Evolutionary conservation across 2,113 vertebrate species (phyloP), one percentile per base, ranked within the genome.

Genomic region (Jaculus jaculus): DNA sequence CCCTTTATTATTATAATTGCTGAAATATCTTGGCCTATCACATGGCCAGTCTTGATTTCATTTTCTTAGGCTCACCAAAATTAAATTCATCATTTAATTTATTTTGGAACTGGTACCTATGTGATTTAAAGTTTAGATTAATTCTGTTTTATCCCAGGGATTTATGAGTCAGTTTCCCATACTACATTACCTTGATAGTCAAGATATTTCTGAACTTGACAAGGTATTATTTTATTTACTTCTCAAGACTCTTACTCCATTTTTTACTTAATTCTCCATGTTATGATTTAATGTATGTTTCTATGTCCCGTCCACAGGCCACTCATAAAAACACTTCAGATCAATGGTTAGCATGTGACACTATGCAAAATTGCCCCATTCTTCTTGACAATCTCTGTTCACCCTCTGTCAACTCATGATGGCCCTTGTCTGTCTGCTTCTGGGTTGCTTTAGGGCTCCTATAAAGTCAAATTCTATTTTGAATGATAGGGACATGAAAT

Each of bases 191-290:
- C 34, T n/a, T 88, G 61, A 73, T 54, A 90, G 51, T 91, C 68
- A 90, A 86, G n/a, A 16, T 89, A 88, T 65, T 81, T 88, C 81
- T 90, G 81, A 90, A 73, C 58, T 92, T 93, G 77, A 91, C 32
- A 69, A 71, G 65, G 18, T 51, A 89, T 92, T 73, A 80, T 30
- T 90, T 93, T 92, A 88, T 95, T 95, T 95, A 94, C 42, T 88
- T 94, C 7, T n/a, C 13, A 24, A 74, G 69, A 37, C 34, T 88
- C 39, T 63, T 7, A 88, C 30, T 88, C 16, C 42, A 81, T 86
- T 61, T 93, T 80, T 83, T 20, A 68, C 2, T 60, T 30, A 26
- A 73, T 54, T 28, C 15, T 58, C 30, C 54, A 73, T 9, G 8
- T 93, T 54, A 66, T 68, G 39, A 93, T 94, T 90, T 93, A 79